Conservation (phyloP, 2,797 vertebrate species). For the Hoplostethus atlanticus region DNA sequence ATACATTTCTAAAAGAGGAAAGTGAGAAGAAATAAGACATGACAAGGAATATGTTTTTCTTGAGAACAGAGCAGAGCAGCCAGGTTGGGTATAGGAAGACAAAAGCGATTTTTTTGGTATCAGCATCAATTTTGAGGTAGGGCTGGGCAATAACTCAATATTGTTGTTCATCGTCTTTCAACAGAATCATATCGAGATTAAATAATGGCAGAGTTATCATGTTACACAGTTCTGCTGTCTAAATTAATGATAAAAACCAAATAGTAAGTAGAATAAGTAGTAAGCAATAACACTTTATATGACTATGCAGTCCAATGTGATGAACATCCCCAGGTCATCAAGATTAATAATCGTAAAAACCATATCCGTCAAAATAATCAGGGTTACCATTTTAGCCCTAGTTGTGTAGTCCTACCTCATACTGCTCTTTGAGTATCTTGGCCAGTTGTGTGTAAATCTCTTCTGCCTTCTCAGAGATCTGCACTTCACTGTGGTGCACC, state of each 20-base stretch:
- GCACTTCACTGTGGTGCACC: constrained; percentile 93
- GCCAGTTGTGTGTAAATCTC: constrained; percentile 91
- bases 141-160: too few relatives aligned
- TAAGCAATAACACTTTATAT: too few relatives aligned
- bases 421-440: constrained; percentile 92
- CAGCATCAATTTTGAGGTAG: background rate
- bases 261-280: too few relatives aligned
- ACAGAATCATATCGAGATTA: too few relatives aligned
- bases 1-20: constrained; percentile 88
- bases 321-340: background rate
- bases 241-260: too few relatives aligned
- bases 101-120: background rate
- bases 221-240: too few relatives aligned
- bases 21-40: background rate
- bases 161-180: too few relatives aligned
- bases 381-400: background rate
- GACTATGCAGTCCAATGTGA: too few relatives aligned
- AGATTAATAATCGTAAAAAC: background rate
- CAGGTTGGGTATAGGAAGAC: background rate
- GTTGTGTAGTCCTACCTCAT: constrained; percentile 82
- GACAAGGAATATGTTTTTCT: background rate
- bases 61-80: background rate
- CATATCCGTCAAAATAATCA: background rate
- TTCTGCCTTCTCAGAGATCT: constrained; percentile 90
- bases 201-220: too few relatives aligned